Percentiles rank a stretch among this genome's conserved stretches.
These are phyloP conservation scores for Phaedon cochleariae DNA, from an alignment of 2,888 invertebrate genomes.

Conservation along the genomic window DNA sequence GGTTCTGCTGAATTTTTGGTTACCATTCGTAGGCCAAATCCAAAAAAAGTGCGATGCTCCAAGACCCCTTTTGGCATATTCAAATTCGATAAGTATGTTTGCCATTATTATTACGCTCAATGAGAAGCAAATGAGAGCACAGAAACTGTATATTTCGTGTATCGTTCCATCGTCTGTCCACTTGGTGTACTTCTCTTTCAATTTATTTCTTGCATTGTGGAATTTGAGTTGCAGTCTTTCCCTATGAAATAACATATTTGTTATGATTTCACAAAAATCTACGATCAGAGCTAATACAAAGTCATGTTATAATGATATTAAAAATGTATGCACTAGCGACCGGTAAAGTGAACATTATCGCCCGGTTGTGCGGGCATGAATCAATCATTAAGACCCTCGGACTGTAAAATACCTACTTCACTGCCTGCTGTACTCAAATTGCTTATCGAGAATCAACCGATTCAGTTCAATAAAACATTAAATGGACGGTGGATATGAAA, in stretches of 20 bases:
- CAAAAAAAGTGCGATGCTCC: constrained; percentile 35
- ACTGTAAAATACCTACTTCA: too few species aligned
- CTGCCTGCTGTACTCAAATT: too few species aligned
- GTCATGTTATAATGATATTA: too few species aligned
- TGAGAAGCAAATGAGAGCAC: constrained; percentile 57
- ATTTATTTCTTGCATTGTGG: constrained; percentile 35
- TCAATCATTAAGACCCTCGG: too few species aligned
- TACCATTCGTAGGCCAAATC: constrained; percentile 23
- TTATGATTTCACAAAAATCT: too few species aligned
- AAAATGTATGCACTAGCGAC: too few species aligned
- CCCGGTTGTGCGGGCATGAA: too few species aligned
- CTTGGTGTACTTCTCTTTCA: constrained; percentile 45
- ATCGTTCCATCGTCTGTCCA: constrained; percentile 52
- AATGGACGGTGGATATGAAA: too few species aligned
- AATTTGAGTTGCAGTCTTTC: constrained; percentile 42
- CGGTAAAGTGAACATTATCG: too few species aligned
- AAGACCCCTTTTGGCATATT: constrained; percentile 48
- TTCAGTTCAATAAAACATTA: too few species aligned
- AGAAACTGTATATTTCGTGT: constrained; percentile 54
- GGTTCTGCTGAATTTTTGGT: not conserved
- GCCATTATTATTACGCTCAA: constrained; percentile 56
- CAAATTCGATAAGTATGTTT: constrained; percentile 56
- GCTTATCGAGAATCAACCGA: too few species aligned
- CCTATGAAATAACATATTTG: constrained; percentile 42
- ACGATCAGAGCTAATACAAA: too few species aligned